Evolutionary conservation across 2,797 vertebrate species (phyloP), one percentile per base, ranked within the genome.

Genomic region (Ctenopoma kingsleyae): DNA sequence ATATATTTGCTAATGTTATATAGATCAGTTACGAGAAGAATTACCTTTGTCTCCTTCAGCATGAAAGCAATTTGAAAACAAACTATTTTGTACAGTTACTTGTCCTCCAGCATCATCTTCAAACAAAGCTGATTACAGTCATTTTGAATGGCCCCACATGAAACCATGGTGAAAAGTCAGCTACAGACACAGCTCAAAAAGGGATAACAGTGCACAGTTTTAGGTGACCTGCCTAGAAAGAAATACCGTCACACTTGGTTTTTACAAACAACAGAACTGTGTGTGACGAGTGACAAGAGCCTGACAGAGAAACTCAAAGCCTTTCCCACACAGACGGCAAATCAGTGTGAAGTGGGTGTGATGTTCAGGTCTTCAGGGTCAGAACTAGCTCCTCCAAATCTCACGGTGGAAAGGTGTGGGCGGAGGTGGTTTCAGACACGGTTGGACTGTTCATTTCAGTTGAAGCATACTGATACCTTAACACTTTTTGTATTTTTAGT

Each of bases 1-100:
- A 63, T 74, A 79, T 7, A 36, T 51, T 51, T 43, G 17, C 25
- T 65, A 32, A 48, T 43, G 25, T 27, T 64, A 62, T 20, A 22
- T 40, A 27, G 22, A 51, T 60, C 0, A 4, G 20, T 71, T 67
- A 44, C 23, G 36, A 41, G 50, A n/a, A 55, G 35, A 71, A 62
- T 69, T 49, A 16, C 32, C 10, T 62, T 52, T 65, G 52, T 22
- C 25, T 66, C 20, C n/a, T 76, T 10, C 52, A 62, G 22, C 50
- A 30, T 47, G 35, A 63, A 48, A 15, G 38, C 13, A 5, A 15
- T 16, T 19, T 46, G 0, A 8, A 32, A 60, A 23, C 22, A 3
- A 69, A 57, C 56, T 38, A 32, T 43, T 62, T 55, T 68, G 30
- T 32, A 4, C 25, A 44, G 41, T 52, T 15, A 10, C 19, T 3